Conservation (phyloP, 2,888 invertebrate species). For the Arrhopalites spinosus region DNA sequence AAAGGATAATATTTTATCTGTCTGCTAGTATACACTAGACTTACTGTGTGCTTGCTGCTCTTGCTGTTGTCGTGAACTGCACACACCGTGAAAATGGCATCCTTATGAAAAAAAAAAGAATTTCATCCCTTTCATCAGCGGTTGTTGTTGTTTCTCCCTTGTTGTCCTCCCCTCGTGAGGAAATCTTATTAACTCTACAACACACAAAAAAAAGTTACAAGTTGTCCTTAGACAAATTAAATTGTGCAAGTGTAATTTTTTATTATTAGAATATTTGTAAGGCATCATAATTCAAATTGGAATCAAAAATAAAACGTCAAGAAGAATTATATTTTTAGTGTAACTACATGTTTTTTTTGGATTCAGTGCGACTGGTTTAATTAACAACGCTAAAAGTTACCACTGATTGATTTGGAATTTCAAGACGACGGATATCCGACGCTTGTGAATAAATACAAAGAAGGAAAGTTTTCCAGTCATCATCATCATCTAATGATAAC, state of each 20-base stretch:
- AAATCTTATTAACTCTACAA: slow-evolving; percentile 6
- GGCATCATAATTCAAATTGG: too few relatives aligned
- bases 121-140: slow-evolving; percentile 30
- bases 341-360: too few relatives aligned
- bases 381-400: too few relatives aligned
- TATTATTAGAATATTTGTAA: neutral
- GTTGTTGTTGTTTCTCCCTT: slow-evolving; percentile 13
- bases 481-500: too few relatives aligned
- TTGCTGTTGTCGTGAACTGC: slow-evolving; percentile 28
- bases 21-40: slow-evolving; percentile 12
- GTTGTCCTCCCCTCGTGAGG: slow-evolving; percentile 1
- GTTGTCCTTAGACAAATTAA: neutral
- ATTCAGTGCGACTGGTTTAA: too few relatives aligned
- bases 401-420: too few relatives aligned
- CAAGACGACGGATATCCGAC: too few relatives aligned
- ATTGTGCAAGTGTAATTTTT: slow-evolving; percentile 7
- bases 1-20: slow-evolving; percentile 24
- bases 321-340: too few relatives aligned
- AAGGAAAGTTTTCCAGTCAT: too few relatives aligned
- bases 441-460: too few relatives aligned
- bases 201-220: neutral
- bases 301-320: too few relatives aligned
- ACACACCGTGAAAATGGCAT: slow-evolving; percentile 32
- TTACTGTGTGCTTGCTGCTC: slow-evolving; percentile 14
- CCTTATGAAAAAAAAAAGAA: slow-evolving; percentile 13